Percentiles rank a stretch among this genome's conserved stretches.
Evolutionary conservation across 2,888 invertebrate genomes (phyloP).

Genomic region (Rhogogaster chlorosoma): DNA sequence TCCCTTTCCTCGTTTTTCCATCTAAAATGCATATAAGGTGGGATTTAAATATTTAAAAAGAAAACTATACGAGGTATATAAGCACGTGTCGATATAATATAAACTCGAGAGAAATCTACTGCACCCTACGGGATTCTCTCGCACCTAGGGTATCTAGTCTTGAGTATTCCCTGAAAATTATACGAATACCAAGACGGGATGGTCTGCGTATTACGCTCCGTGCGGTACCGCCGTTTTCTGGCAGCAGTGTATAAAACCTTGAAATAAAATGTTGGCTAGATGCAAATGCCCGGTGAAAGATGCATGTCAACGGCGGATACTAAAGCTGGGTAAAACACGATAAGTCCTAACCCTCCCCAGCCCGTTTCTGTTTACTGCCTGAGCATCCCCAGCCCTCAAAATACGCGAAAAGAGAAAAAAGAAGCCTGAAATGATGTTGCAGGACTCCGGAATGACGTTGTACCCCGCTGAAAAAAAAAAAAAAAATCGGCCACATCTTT

Average conservation of each 20-base stretch:
- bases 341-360: constrained; percentile 42
- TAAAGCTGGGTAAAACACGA: constrained; percentile 57
- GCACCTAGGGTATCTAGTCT: not conserved
- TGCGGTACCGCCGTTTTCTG: constrained; percentile 25
- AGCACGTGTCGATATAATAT: constrained; percentile 68
- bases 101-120: constrained; percentile 61
- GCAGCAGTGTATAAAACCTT: constrained; percentile 51
- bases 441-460: too few species aligned
- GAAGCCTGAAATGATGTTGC: too few species aligned
- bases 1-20: too few species aligned
- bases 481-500: not conserved
- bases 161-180: not conserved
- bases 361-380: constrained; percentile 61
- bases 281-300: constrained; percentile 68
- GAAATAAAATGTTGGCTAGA: constrained; percentile 64
- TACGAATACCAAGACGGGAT: not conserved
- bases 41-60: constrained; percentile 62
- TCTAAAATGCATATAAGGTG: not conserved
- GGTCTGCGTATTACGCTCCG: not conserved
- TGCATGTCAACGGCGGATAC: constrained; percentile 62
- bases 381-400: constrained; percentile 44
- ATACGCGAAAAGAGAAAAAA: not conserved
- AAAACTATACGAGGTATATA: constrained; percentile 55
- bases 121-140: constrained; percentile 60
- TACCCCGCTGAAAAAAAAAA: too few species aligned